Base-by-base conservation (phyloP, 1,140 invertebrate genomes). In the Cryptotermes secundus region DNA sequence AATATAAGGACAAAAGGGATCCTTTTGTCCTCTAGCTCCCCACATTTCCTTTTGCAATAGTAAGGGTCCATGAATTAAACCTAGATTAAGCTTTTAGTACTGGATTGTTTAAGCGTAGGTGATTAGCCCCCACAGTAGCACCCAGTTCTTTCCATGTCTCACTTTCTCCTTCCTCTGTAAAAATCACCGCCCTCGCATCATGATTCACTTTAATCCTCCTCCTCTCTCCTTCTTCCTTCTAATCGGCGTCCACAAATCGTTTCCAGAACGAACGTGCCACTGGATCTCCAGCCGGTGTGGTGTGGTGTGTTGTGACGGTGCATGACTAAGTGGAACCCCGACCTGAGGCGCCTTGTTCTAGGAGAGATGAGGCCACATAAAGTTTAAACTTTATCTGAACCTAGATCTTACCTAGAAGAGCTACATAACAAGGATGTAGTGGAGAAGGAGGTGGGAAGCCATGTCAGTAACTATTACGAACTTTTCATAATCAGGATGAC, bases 181-280 rank as follows among this genome's bases (percentile, higher is more conserved):
- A 81, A 81, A 81, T 81, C 80, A 81, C 80, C 80, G 35, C 80
- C 19, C 26, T 45, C 26, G 80, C 22, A 38, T 81, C 80, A 81
- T 81, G 80, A 81, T 81, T 81, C 80, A 81, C 80, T 81, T 81
- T 81, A 81, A 81, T 81, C 80, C 42, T 34, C 80, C 80, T 3
- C 34, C 42, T 35, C 42, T 36, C n/a, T 1, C 26, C 31, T 26
- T 72, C 7, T 16, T 72, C 31, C 59, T 26, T 34, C 80, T 81
- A 81, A 81, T 81, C 80, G 80, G 80, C 80, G 35, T 35, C 80
- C 80, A 81, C 80, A 81, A 81, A 81, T 81, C 80, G 80, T 81
- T 45, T 34, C 36, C 80, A 34, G 42, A 34, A 22, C 35, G 35
- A 81, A 81, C 35, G 80, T 35, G 80, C 80, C 35, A 35, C 31